Base-by-base conservation (phyloP, 1,140 invertebrate species). In the Nephila pilipes region DNA sequence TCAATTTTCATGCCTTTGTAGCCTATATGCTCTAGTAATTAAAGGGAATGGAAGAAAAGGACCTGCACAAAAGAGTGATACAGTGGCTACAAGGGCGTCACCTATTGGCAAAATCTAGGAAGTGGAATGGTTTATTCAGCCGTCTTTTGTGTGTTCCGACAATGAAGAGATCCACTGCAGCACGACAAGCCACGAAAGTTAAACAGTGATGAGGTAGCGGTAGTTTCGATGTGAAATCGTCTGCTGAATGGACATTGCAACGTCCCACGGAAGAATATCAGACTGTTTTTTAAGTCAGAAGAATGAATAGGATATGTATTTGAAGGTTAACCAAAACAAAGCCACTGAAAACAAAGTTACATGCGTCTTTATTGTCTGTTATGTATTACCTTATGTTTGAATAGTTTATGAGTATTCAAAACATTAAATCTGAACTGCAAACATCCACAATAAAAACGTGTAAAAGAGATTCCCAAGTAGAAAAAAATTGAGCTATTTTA, bases 11-110 rank as follows among this genome's bases (percentile, higher is more conserved):
- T 80, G 88, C n/a, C 18, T 36, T 38, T 20, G 46, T 80, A 38
- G n/a, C 46, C 54, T 54, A 46, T 54, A 90, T 63, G 89, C 89
- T 91, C 89, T 63, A 91, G 79, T 91, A 91, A 91, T 83, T 91
- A 91, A 91, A 91, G 10, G 63, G n/a, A 83, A 25, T 83, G 46
- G 46, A 83, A 83, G 46, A 55, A 79, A 83, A 57, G 54, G 46
- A 55, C 81, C 57, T 20, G 60, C 80, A 91, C 69, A 85, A 80
- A 57, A 29, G 75, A 65, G 36, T 25, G 87, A 75, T n/a, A 65
- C 46, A 55, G 32, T 65, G 65, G 25, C 87, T n/a, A 69, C 81
- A 75, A 57, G 79, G 90, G 90, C 90, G 90, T 90, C 88, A 90
- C 69, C 88, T 90, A 90, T 90, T 69, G 88, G 88, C 38, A n/a